phyloP scores from a whole-genome alignment of 2,797 vertebrate genomes.

The Gouania willdenowi region DNA sequence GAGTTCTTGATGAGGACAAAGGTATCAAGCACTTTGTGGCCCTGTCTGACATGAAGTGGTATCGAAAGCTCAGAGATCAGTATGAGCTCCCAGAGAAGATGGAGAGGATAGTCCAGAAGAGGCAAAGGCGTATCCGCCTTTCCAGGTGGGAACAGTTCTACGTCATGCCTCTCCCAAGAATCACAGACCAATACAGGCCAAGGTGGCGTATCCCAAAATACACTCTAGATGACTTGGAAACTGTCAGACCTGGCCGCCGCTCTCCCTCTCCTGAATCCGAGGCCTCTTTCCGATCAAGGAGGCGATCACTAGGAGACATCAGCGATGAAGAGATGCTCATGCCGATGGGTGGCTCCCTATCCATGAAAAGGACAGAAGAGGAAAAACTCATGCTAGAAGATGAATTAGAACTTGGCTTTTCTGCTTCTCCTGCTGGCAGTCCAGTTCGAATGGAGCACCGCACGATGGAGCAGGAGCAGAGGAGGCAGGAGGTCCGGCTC shows the following conservation, averaged over 20 bases:
- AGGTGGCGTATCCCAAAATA: slow-evolving; percentile 95
- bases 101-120: slow-evolving; percentile 88
- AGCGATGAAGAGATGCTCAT: slow-evolving; percentile 90
- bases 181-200: slow-evolving; percentile 95
- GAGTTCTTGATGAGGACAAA: slow-evolving; percentile 86
- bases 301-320: slow-evolving; percentile 91
- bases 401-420: slow-evolving; percentile 95
- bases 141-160: slow-evolving; percentile 99
- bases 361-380: slow-evolving; percentile 85
- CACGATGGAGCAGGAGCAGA: slow-evolving; percentile 72
- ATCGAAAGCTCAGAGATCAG: slow-evolving; percentile 90
- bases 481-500: slow-evolving; percentile 71
- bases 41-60: slow-evolving; percentile 99
- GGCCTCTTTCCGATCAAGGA: slow-evolving; percentile 83
- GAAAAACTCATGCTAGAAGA: slow-evolving; percentile 91
- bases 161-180: slow-evolving; percentile 93
- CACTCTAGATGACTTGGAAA: slow-evolving; percentile 93
- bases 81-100: slow-evolving; percentile 90
- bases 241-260: slow-evolving; percentile 88
- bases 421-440: slow-evolving; percentile 90
- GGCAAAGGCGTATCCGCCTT: slow-evolving; percentile 94
- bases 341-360: slow-evolving; percentile 87
- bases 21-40: slow-evolving; percentile 91
- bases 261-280: slow-evolving; percentile 89
- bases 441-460: slow-evolving; percentile 83